Evolutionary conservation across 1,140 invertebrate genomes (phyloP), one percentile per base, ranked within the genome.

Genomic region (Branchinecta lindahli): DNA sequence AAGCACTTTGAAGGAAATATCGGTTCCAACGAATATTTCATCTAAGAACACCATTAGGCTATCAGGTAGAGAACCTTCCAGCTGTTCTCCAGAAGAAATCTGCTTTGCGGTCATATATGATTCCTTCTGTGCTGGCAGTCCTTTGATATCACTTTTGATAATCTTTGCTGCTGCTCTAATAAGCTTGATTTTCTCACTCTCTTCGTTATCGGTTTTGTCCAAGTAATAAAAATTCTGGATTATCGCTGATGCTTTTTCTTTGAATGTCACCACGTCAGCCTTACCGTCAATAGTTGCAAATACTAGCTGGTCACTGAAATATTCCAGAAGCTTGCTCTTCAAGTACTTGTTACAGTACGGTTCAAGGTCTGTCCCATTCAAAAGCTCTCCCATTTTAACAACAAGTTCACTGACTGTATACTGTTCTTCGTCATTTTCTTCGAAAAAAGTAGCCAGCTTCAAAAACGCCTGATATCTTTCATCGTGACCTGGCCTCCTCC

Each of bases 161-260:
- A 70, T 70, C 61, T 68, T 45, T 21, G 66, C 70, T 44, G 70
- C 70, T 15, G 70, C 66, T 70, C 61, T 20, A 47, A 68, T 12
- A 45, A 70, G 47, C 70, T 68, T 69, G 7, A 47, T 45, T 45
- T 15, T 15, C 18, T 70, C 70, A 45, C 21, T 67, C 20, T 70
- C 70, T 45, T 20, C 10, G 10, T 68, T 46, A 18, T 68, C 33
- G 33, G 70, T 20, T 52, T 70, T 70, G 44, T 52, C 47, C 47
- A 52, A 52, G 47, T 52, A 52, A 52, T 52, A 52, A 52, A 52
- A 52, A 52, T 52, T 52, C 47, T 52, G 47, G 47, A 52, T 9
- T 52, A 52, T 52, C 47, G 47, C 47, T 52, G 47, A 52, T 52
- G 47, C 47, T 52, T 52, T 52, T 52, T 52, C 47, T 52, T 52